A percentile compares a stretch with the other conserved stretches of the same genome.
These are phyloP conservation scores for Sinocyclocheilus rhinocerous DNA, from an alignment of 2,113 vertebrate species.

Conservation along the genomic window DNA sequence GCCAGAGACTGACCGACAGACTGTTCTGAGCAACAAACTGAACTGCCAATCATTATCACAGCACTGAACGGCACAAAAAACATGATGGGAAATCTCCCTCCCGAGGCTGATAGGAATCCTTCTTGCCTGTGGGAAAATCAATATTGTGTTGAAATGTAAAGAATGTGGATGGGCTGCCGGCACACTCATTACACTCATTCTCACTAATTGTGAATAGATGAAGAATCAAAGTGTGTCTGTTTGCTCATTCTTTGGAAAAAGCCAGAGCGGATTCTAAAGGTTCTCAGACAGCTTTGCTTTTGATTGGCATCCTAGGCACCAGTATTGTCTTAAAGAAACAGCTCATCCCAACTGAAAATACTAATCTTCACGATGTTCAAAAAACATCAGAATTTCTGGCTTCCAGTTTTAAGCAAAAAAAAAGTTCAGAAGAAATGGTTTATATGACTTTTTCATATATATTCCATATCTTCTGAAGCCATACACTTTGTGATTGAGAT, in stretches of 20 bases:
- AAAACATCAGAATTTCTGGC: background rate
- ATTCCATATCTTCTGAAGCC: background rate
- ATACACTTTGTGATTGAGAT: background rate
- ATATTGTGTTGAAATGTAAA: slow-evolving; percentile 9
- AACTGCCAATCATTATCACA: slow-evolving; percentile 1
- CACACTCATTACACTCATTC: background rate
- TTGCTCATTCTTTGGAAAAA: background rate
- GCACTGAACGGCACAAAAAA: background rate
- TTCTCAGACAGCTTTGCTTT: background rate
- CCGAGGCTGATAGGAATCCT: slow-evolving; percentile 10
- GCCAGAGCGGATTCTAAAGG: background rate
- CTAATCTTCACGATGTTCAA: background rate
- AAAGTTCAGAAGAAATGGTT: background rate
- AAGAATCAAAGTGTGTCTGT: slow-evolving; percentile 12
- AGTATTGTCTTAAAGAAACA: background rate
- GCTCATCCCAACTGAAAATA: background rate
- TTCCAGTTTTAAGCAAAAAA: background rate
- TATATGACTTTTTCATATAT: background rate
- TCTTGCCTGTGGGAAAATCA: slow-evolving; percentile 10
- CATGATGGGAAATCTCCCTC: background rate
- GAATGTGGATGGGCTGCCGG: slow-evolving; percentile 4
- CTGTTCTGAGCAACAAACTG: slow-evolving; percentile 20
- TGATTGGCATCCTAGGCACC: background rate
- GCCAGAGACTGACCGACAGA: slow-evolving; percentile 22
- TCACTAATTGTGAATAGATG: slow-evolving; percentile 17